phyloP scores from a whole-genome alignment of 2,888 invertebrate species.

The Abrostola tripartita region DNA sequence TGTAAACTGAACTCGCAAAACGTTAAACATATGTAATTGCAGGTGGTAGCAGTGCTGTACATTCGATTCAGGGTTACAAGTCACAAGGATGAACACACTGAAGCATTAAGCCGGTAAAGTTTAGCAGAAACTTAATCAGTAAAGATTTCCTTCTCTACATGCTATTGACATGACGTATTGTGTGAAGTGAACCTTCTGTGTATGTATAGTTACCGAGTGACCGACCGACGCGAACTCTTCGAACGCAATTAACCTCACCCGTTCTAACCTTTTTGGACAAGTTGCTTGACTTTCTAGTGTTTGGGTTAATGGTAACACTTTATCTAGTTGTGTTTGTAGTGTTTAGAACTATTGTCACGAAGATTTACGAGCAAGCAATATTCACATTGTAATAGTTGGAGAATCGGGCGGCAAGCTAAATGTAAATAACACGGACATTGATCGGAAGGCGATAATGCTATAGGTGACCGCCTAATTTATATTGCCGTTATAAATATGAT shows the following conservation, averaged over 20 bases:
- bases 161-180: neutral
- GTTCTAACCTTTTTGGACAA: slow-evolving; percentile 49
- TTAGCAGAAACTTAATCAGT: no score
- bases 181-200: slow-evolving; percentile 19
- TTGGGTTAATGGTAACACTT: slow-evolving; percentile 28
- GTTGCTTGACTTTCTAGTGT: slow-evolving; percentile 39
- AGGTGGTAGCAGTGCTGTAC: no score
- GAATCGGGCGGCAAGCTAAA: neutral
- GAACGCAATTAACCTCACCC: slow-evolving; percentile 48
- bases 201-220: slow-evolving; percentile 1
- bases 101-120: no score
- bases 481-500: no score
- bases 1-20: no score
- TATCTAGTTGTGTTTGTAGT: slow-evolving; percentile 9
- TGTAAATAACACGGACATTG: neutral
- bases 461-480: neutral
- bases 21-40: no score
- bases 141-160: no score
- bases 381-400: neutral
- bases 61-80: no score
- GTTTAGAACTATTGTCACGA: neutral
- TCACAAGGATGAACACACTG: no score
- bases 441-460: neutral
- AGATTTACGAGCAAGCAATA: neutral
- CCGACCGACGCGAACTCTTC: slow-evolving; percentile 26